Base-by-base conservation (phyloP, 1,140 invertebrate species). In the Monomorium pharaonis region DNA sequence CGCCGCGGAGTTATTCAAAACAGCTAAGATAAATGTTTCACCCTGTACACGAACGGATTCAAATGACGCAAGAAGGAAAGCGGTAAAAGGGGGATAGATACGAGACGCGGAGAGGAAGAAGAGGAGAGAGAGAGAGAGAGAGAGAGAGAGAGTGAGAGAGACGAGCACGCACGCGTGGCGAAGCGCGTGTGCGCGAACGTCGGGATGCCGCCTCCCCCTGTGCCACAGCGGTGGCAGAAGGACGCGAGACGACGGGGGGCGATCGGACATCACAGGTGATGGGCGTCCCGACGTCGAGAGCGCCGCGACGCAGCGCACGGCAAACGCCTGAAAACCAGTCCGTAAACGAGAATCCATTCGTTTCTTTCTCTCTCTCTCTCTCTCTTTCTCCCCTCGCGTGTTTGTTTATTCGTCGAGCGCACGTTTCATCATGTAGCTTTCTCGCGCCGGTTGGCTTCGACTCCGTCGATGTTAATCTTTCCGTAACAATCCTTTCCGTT, bases 241-340 rank as follows among this genome's bases (percentile, higher is more conserved):
- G 76, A 87, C 56, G 89, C 85, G 78, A 85, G 78, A 87, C 84
- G 42, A 44, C 81, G 87, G 74, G 72, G 92, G 92, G 85, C 90
- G 91, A 37, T 70, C 67, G 51, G 60, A 80, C 51, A 86, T 92
- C 90, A 94, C 93, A 94, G 94, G 93, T 94, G 93, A 94, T 94
- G 93, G 94, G 92, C 92, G 92, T 91, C 92, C 89, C 91, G 88
- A 93, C 92, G 92, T 86, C 87, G 91, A 33, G 77, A 92, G 92
- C 92, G 92, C 89, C 92, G 87, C 91, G 80, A 84, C 85, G 88
- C 86, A 89, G 70, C 92, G 88, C 92, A 88, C 88, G 87, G 92
- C 87, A 89, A 92, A 87, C 91, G 91, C 87, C 91, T 88, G 89
- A 60, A 88, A 91, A 86, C 90, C 85, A 56, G 54, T n/a, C 6